Percentiles rank a stretch among this genome's conserved stretches.
These are phyloP conservation scores for Phrynocephalus forsythii DNA, from an alignment of 2,797 vertebrate species.

Conservation along the genomic window DNA sequence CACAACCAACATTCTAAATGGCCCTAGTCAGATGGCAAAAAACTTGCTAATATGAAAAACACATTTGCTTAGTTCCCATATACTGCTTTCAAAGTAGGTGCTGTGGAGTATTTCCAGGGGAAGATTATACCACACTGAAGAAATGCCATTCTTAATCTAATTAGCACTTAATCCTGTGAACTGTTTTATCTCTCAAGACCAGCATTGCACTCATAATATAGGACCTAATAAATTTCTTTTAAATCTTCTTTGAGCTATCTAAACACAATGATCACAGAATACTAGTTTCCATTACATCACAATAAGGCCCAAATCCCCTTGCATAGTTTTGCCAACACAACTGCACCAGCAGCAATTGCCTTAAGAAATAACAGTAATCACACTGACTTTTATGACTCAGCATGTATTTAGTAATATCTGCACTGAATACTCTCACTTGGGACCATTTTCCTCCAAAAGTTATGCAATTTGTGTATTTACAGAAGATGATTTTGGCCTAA, in stretches of 20 bases:
- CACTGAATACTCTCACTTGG: no score
- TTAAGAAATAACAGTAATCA: no score
- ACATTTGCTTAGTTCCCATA: conserved; percentile 1
- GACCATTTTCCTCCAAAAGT: no score
- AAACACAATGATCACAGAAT: not conserved
- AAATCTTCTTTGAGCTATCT: not conserved
- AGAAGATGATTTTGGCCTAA: not conserved
- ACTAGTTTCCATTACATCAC: not conserved
- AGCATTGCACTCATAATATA: not conserved
- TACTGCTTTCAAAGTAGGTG: not conserved
- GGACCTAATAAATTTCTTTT: not conserved
- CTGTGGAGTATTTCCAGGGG: not conserved
- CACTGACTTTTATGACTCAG: no score
- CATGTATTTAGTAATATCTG: no score
- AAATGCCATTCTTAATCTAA: conserved; percentile 13
- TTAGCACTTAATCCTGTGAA: not conserved
- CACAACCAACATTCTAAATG: not conserved
- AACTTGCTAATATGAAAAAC: not conserved
- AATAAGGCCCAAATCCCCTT: no score
- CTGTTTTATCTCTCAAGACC: not conserved
- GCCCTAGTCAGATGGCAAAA: not conserved
- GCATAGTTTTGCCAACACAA: not conserved
- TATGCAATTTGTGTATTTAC: no score
- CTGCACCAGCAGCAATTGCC: not conserved
- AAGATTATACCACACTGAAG: not conserved